phyloP scores from a whole-genome alignment of 2,888 invertebrate genomes.

The Muschampia plurimacula region DNA sequence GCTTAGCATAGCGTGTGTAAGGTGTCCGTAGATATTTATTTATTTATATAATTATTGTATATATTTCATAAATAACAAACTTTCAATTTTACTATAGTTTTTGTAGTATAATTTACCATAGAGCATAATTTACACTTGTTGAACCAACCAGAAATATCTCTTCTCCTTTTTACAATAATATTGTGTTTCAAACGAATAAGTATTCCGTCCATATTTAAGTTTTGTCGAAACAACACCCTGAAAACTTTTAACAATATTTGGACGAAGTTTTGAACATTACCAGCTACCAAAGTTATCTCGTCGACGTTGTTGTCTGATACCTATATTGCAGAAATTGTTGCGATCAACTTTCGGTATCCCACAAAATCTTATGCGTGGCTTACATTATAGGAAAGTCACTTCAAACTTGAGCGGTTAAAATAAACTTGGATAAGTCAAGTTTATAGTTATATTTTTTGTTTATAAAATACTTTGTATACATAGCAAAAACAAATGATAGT shows the following conservation, averaged over 20 bases:
- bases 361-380: slow-evolving; percentile 30
- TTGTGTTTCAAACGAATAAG: slow-evolving; percentile 43
- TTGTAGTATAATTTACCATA: background rate
- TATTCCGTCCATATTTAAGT: slow-evolving; percentile 50
- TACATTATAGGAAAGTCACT: slow-evolving; percentile 30
- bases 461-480: background rate
- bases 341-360: slow-evolving; percentile 49
- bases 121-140: background rate
- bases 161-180: slow-evolving; percentile 38
- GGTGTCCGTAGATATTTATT: too few relatives aligned
- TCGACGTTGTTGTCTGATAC: slow-evolving; percentile 45
- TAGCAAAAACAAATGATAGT: too few relatives aligned
- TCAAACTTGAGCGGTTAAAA: background rate
- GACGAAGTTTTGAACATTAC: slow-evolving; percentile 55
- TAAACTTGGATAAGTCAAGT: background rate
- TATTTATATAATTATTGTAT: too few relatives aligned
- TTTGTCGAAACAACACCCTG: slow-evolving; percentile 51
- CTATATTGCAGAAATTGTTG: slow-evolving; percentile 49
- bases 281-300: slow-evolving; percentile 49
- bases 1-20: too few relatives aligned
- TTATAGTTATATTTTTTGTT: background rate
- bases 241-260: slow-evolving; percentile 62
- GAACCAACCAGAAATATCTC: slow-evolving; percentile 15
- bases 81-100: too few relatives aligned
- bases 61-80: too few relatives aligned